Base-by-base conservation (phyloP, 2,888 invertebrate species). In the Chloromyia formosa region DNA sequence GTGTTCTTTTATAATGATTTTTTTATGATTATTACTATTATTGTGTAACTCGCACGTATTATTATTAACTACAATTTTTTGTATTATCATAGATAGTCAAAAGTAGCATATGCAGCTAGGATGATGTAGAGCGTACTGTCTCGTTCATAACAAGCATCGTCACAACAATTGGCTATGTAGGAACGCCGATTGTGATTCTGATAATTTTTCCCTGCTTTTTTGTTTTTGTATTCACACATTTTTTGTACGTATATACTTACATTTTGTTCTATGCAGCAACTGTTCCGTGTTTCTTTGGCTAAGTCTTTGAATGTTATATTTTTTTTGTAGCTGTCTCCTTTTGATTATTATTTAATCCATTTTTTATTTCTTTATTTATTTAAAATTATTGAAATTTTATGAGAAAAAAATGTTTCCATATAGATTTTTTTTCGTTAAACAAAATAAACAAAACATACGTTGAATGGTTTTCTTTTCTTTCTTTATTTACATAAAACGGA, bases 61-160 rank as follows among this genome's bases (percentile, higher is more conserved):
- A 35, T 35, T 35, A 35, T 35, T 35, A 35, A 35, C 27, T 35
- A 71, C 42, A 40, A 42, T 20, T 35, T 69, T 69, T 71, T 71
- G 53, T 58, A 71, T 71, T 71, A 71, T 35, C 18, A 56, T 71
- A 71, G 71, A 71, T 71, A 71, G 62, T 35, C 23, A 58, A 71
- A 69, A 49, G 23, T 71, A 58, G 58, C 71, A 56, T 71, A 56
- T 56, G 42, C 58, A 42, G 27, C 27, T 35, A 35, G 27, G 7
- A 35, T 35, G 2, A 35, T 35, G 22, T 35, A 35, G 27, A 35
- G 3, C 27, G 27, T 35, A 35, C 27, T 35, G 27, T 35, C 27
- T 35, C 27, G 7, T 4, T 35, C 27, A 35, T 35, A 35, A 35
- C 27, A 2, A 35, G 7, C 2, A 35, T 35, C 7, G 27, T 35